Conservation (phyloP, 2,113 vertebrate genomes). For the Leucoraja erinaceus region DNA sequence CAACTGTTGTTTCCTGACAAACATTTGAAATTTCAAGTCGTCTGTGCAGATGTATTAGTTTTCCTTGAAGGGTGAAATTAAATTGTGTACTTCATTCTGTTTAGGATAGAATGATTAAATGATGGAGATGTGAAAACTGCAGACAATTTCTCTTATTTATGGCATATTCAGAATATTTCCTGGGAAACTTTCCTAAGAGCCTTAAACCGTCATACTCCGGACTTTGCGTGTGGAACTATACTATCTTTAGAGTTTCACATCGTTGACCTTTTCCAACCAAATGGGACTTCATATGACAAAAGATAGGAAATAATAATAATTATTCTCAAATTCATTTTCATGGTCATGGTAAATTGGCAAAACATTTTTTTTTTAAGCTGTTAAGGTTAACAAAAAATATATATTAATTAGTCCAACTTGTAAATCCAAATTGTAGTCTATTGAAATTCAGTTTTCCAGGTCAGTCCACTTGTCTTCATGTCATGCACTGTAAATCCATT, state of each 20-base stretch:
- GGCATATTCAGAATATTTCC: not conserved
- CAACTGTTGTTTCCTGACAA: too few relatives aligned
- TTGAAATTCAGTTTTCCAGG: not conserved
- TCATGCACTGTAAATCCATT: conserved; percentile 11
- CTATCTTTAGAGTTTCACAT: not conserved
- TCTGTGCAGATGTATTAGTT: not conserved
- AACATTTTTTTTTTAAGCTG: not conserved
- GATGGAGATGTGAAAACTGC: not conserved
- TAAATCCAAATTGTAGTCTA: not conserved
- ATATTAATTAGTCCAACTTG: not conserved
- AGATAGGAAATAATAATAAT: not conserved
- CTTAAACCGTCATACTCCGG: not conserved
- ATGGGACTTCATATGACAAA: not conserved
- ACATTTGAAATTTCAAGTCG: too few relatives aligned
- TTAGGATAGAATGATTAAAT: not conserved
- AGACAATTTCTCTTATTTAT: not conserved
- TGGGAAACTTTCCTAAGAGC: not conserved
- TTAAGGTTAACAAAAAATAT: not conserved
- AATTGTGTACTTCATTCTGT: not conserved
- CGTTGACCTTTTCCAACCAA: not conserved
- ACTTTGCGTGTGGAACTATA: not conserved
- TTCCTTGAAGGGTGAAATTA: not conserved
- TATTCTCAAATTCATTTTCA: not conserved
- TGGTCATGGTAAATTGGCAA: not conserved
- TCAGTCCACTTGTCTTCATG: not conserved